Base-by-base conservation (phyloP, 2,113 vertebrate genomes). In the Orientallactaga bullata region DNA sequence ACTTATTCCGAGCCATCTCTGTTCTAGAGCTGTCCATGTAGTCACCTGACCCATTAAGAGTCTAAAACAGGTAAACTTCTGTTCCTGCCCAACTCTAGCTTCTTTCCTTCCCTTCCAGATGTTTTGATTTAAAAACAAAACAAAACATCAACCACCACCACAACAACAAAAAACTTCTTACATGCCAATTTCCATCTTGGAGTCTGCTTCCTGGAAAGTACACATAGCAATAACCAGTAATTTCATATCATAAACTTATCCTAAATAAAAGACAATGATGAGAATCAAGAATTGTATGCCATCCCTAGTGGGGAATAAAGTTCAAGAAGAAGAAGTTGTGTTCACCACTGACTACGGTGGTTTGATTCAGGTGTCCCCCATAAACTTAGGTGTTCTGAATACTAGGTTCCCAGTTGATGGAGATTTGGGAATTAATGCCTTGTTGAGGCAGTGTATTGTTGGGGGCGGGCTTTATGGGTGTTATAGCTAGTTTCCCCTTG, bases 251-350 rank as follows among this genome's bases (percentile, higher is more conserved):
- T 90, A 51, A 28, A 20, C 10, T 65, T 85, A 69, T 11, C n/a
- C 58, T 68, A 80, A 63, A 24, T 58, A 65, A 79, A 84, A 95
- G 28, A 37, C 28, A 91, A 9, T 2, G 78, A 69, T 58, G 20
- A 89, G n/a, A n/a, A 76, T 77, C 83, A 81, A 88, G 47, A 88
- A 81, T 66, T 60, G 85, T 23, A 35, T 47, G 23, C 66, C 55
- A 77, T 15, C 47, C 74, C 13, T 30, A 35, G 24, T 71, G 42
- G 2, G 66, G 18, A 82, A 8, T 47, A 47, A 47, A 47, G 42
- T 47, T 47, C 12, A 72, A 85, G 35, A 88, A 4, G 13, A 72
- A 55, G 35, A 39, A 89, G 6, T 16, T 8, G 69, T 74, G n/a
- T 68, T 73, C 51, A n/a, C 35, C 51, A n/a, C 35, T 66, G 72